These are phyloP conservation scores for Rousettus madagascariensis DNA, from an alignment of 2,797 vertebrate species.

Conservation along the genomic window DNA sequence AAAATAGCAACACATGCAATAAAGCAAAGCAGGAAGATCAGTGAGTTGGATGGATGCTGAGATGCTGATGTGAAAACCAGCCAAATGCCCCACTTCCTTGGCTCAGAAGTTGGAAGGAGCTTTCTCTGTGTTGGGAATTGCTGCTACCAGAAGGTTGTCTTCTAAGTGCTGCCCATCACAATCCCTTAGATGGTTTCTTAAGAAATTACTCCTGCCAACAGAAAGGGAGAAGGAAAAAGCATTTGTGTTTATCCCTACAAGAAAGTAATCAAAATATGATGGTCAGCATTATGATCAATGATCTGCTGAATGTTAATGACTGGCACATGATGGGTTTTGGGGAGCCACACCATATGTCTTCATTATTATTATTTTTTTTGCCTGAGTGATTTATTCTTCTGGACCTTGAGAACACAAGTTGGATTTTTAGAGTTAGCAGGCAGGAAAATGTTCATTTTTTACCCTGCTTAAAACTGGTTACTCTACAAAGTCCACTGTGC, in stretches of 20 bases:
- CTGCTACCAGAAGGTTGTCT: not conserved
- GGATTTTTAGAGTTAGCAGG: not conserved
- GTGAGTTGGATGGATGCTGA: slow-evolving; percentile 26
- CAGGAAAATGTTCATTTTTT: slow-evolving; percentile 1
- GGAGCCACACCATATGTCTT: slow-evolving; percentile 10
- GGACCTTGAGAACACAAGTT: not conserved
- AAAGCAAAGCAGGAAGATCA: slow-evolving; percentile 64
- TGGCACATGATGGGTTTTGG: not conserved
- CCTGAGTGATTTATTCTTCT: slow-evolving; percentile 36
- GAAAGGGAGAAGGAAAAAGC: slow-evolving; percentile 6
- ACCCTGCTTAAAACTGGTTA: not conserved
- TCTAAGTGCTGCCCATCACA: not conserved
- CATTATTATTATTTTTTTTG: slow-evolving; percentile 27
- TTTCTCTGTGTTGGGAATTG: not conserved
- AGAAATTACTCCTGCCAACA: slow-evolving; percentile 14
- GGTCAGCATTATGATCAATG: not conserved
- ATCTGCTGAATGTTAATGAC: slow-evolving; percentile 32
- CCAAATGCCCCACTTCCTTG: not conserved
- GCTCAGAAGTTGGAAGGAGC: not conserved
- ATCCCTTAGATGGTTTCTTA: not conserved
- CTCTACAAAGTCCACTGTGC: not conserved
- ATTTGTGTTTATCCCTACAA: not conserved
- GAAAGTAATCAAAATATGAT: not conserved
- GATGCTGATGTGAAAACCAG: slow-evolving; percentile 45
- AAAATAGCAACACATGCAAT: slow-evolving; percentile 67